Evolutionary conservation across 2,888 invertebrate species (phyloP), one percentile per base, ranked within the genome.

Genomic region (Iphiclides podalirius): DNA sequence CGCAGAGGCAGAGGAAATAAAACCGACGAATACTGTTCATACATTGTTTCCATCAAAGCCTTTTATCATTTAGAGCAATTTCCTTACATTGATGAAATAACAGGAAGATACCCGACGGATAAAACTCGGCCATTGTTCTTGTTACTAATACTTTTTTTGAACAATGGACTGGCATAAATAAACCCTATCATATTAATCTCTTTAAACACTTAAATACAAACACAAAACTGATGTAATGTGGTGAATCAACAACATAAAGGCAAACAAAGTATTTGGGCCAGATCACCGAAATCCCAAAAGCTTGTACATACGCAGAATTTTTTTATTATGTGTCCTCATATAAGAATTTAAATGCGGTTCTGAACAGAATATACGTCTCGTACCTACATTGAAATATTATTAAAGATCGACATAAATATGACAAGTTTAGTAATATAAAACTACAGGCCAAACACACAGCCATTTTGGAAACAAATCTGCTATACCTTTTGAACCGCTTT

Each of bases 61-160:
- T 58, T 55, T 52, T 59, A 63, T 61, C 52, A 58, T 58, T 58
- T 51, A 53, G 55, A 60, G 45, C 47, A 44, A 59, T 64, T 63
- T 66, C 69, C 68, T 61, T 54, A 58, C 63, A 63, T 67, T 66
- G 59, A 61, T 54, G 52, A 47, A 56, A 55, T 54, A 57, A 53
- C 47, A 51, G 43, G 35, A 52, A 53, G 54, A 63, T 57, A 58
- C 63, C 58, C 36, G 51, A 28, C 50, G 53, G 61, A 62, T 60
- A 60, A 60, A 56, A 43, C 38, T 54, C 9, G 23, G 17, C 62
- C 47, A 69, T 69, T 69, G 69, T 69, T 62, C 59, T 57, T 46
- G 45, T 53, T 59, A 60, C 59, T 55, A 56, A 56, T 54, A 46
- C 51, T 52, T 55, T n/a, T n/a, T 54, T 54, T 57, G 53, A 63